A percentile compares a stretch with the other conserved stretches of the same genome.
phyloP scores from a whole-genome alignment of 1,140 invertebrate species.

The Calosoma granatense region DNA sequence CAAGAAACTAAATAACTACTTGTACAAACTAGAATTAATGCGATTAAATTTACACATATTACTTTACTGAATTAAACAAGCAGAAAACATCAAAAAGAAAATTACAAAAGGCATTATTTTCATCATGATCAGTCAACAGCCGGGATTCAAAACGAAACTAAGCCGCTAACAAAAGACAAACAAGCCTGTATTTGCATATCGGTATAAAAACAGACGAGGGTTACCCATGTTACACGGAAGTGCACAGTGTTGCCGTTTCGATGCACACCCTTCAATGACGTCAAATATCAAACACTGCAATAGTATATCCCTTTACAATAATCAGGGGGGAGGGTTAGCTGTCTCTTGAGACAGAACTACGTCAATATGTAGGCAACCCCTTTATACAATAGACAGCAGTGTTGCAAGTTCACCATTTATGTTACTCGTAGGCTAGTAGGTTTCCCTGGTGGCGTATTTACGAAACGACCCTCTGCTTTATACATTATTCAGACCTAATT shows the following conservation, averaged over 20 bases:
- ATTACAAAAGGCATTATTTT: too few species aligned
- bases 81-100: too few species aligned
- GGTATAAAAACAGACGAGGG: too few species aligned
- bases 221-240: neutral
- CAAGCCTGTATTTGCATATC: neutral
- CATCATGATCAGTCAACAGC: too few species aligned
- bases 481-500: neutral
- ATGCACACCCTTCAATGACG: neutral
- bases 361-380: neutral
- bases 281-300: neutral
- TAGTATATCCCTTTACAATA: neutral
- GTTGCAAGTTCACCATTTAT: neutral
- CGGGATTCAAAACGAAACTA: too few species aligned
- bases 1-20: too few species aligned
- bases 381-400: too few species aligned
- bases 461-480: neutral
- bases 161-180: neutral
- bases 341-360: neutral
- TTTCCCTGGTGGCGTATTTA: neutral
- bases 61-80: too few species aligned
- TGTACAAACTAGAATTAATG: too few species aligned
- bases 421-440: neutral
- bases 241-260: neutral
- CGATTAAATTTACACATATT: too few species aligned
- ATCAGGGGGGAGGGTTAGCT: neutral